phyloP scores from a whole-genome alignment of 2,113 vertebrate species.

The Corythaixoides concolor region DNA sequence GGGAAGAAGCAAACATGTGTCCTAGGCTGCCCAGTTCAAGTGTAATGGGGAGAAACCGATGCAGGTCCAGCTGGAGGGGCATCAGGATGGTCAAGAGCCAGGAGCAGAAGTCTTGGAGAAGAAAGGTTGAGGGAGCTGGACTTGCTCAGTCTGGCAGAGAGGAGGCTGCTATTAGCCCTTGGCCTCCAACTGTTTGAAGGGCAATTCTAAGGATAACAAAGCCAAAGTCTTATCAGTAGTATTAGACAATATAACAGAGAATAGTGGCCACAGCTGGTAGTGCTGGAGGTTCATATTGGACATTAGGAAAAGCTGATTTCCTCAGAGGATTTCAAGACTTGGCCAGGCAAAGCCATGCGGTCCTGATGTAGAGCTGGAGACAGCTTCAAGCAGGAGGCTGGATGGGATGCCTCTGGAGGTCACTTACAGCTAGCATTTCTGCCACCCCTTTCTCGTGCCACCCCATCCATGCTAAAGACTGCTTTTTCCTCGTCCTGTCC shows the following conservation, averaged over 20 bases:
- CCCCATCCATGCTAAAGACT: neutral
- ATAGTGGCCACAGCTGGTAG: neutral
- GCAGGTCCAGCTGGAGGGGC: neutral
- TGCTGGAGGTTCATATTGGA: neutral
- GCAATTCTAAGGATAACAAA: neutral
- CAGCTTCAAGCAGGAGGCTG: neutral
- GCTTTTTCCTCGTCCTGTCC: neutral
- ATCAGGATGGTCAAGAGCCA: neutral
- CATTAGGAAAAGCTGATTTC: neutral
- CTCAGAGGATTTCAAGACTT: neutral
- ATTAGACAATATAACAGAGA: neutral
- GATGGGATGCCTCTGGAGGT: neutral
- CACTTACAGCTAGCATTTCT: neutral
- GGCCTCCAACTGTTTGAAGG: neutral
- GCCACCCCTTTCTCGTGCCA: neutral
- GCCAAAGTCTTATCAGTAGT: neutral
- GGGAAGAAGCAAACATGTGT: fast-evolving
- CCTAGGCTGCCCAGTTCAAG: neutral
- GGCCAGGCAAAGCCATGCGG: neutral
- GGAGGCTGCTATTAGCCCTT: neutral
- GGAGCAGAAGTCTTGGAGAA: neutral
- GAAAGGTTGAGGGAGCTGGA: neutral
- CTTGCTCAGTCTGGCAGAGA: neutral
- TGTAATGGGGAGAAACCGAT: neutral
- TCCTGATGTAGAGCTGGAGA: neutral